Conservation (phyloP, 2,797 vertebrate genomes). For the Buphagus erythrorhynchus region DNA sequence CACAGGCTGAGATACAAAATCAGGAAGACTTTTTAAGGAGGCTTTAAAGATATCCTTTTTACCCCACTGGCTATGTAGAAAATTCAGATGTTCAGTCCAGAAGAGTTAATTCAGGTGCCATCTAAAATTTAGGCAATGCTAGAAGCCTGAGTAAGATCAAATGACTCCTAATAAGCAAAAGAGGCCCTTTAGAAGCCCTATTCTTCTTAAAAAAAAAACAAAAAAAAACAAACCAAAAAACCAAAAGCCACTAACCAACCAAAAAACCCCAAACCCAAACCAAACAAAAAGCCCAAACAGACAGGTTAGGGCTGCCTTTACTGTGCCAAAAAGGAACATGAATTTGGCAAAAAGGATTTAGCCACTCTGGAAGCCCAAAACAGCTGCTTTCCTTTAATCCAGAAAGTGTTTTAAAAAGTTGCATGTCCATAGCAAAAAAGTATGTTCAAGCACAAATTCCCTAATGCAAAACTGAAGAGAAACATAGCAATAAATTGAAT, state of each 20-base stretch:
- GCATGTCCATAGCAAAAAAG: neutral
- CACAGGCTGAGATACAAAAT: neutral
- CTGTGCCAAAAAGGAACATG: neutral
- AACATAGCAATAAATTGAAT: neutral
- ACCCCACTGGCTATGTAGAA: neutral
- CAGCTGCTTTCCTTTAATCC: neutral
- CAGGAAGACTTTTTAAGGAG: neutral
- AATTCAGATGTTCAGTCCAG: neutral
- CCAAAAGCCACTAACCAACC: neutral
- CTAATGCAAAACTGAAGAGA: neutral
- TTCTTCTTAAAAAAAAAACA: neutral
- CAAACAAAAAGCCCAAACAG: neutral
- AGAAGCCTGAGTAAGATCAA: neutral
- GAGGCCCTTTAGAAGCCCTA: accelerated
- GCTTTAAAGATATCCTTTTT: neutral
- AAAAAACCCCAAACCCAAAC: neutral
- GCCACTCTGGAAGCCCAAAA: neutral
- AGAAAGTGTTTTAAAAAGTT: neutral
- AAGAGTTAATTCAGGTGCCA: neutral
- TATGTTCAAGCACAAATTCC: neutral
- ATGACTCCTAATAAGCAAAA: neutral
- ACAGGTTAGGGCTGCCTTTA: neutral
- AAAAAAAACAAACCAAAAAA: neutral
- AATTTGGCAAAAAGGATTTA: neutral
- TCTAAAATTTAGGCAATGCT: neutral